Percentiles rank a stretch among this genome's conserved stretches.
These are phyloP conservation scores for Campoplex capitator DNA, from an alignment of 2,888 invertebrate genomes.

Conservation along the genomic window DNA sequence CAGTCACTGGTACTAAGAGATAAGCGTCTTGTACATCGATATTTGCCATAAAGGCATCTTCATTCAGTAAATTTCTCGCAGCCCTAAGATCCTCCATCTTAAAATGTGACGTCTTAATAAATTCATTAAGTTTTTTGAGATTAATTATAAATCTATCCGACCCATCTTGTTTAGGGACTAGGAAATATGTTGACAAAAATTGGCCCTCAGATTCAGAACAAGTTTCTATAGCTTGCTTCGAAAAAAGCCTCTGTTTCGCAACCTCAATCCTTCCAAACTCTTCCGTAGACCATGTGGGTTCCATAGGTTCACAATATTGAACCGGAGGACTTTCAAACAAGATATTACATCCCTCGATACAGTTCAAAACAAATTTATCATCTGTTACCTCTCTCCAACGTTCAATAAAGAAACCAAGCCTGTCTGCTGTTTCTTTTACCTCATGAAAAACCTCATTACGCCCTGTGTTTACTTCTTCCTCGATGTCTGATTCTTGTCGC, in stretches of 20 bases:
- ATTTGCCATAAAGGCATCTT: background rate
- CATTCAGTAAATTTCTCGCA: constrained; percentile 33
- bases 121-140: constrained; percentile 71
- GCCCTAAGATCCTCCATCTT: constrained; percentile 72
- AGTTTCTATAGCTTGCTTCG: background rate
- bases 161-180: constrained; percentile 66
- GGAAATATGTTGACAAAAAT: constrained; percentile 33
- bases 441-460: background rate
- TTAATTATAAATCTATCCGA: constrained; percentile 70
- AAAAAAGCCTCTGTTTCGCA: background rate
- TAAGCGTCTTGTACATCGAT: constrained; percentile 51
- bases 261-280: constrained; percentile 9
- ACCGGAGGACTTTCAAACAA: background rate
- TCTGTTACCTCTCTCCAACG: constrained; percentile 23
- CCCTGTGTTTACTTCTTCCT: too few species aligned
- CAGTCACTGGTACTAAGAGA: constrained; percentile 17
- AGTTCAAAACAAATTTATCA: constrained; percentile 28
- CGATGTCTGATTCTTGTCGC: too few species aligned
- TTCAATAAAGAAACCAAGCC: constrained; percentile 17
- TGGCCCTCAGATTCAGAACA: background rate
- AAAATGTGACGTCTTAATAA: constrained; percentile 70
- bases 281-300: constrained; percentile 20
- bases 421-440: constrained; percentile 26
- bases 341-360: constrained; percentile 47
- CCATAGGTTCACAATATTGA: constrained; percentile 15